phyloP scores from a whole-genome alignment of 2,888 invertebrate species.

The Dryobota labecula region DNA sequence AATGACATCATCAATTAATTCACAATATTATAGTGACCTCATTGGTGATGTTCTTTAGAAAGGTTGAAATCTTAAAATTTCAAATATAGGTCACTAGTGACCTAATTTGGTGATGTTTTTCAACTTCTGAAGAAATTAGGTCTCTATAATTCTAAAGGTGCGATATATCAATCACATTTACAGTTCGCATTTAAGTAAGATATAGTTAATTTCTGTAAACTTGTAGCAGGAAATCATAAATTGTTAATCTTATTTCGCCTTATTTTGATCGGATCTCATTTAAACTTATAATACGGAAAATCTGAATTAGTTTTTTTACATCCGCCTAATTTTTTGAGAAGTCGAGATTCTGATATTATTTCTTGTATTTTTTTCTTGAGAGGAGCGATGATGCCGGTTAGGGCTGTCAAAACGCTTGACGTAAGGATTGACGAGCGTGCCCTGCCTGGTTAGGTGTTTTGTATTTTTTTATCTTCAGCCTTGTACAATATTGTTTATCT shows the following conservation, averaged over 20 bases:
- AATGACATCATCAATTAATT: too few relatives aligned
- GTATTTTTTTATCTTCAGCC: slow-evolving; percentile 82
- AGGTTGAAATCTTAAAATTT: too few relatives aligned
- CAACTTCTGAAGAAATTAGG: too few relatives aligned
- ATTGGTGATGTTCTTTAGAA: too few relatives aligned
- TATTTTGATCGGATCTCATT: slow-evolving; percentile 49
- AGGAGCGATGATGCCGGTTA: slow-evolving; percentile 87
- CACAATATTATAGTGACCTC: too few relatives aligned
- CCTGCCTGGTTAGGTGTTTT: slow-evolving; percentile 79
- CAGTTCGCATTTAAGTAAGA: slow-evolving; percentile 3
- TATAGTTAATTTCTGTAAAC: slow-evolving; percentile 14
- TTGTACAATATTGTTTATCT: slow-evolving; percentile 83
- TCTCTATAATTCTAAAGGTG: too few relatives aligned
- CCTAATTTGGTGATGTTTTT: too few relatives aligned
- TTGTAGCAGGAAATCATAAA: slow-evolving; percentile 38
- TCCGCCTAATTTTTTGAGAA: slow-evolving; percentile 62
- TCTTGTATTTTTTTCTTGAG: slow-evolving; percentile 78
- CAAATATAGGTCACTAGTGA: too few relatives aligned
- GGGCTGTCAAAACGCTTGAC: slow-evolving; percentile 89
- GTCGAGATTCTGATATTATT: slow-evolving; percentile 69
- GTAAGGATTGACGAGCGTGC: slow-evolving; percentile 88
- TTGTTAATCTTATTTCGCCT: slow-evolving; percentile 24
- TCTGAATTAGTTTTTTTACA: slow-evolving; percentile 61
- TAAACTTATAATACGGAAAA: slow-evolving; percentile 49
- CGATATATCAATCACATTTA: slow-evolving; percentile 18